A percentile compares a stretch with the other conserved stretches of the same genome.
Conservation (phyloP, 2,113 vertebrate species). For the Danionella cerebrum region DNA sequence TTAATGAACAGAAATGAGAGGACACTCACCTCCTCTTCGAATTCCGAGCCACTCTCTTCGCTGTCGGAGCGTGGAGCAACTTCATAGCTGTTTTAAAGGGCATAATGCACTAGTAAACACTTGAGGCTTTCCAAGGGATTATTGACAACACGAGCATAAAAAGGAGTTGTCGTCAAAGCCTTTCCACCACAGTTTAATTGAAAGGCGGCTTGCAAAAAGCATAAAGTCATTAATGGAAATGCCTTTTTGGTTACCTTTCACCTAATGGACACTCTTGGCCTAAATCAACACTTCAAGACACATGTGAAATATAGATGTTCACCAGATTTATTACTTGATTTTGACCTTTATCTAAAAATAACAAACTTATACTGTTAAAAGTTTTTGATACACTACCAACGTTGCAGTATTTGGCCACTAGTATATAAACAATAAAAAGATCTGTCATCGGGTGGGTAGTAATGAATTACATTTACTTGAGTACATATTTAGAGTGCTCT, state of each 20-base stretch:
- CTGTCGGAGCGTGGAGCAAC: slow-evolving; percentile 95
- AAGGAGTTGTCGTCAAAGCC: not conserved
- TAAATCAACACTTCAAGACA: not conserved
- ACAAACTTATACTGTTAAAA: too few relatives aligned
- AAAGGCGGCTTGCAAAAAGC: not conserved
- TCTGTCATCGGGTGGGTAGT: too few relatives aligned
- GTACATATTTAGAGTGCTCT: too few relatives aligned
- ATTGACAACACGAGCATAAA: slow-evolving; percentile 1
- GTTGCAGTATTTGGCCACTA: too few relatives aligned
- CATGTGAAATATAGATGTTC: too few relatives aligned
- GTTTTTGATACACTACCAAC: too few relatives aligned
- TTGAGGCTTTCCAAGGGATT: not conserved
- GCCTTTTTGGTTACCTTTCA: not conserved
- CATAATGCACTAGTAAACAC: slow-evolving; percentile 4
- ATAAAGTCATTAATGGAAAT: not conserved
- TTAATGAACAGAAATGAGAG: slow-evolving; percentile 1
- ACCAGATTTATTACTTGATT: too few relatives aligned
- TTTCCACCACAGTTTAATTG: not conserved
- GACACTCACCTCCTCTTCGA: slow-evolving; percentile 86
- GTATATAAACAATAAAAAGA: too few relatives aligned
- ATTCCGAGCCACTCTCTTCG: slow-evolving; percentile 92
- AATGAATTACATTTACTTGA: too few relatives aligned
- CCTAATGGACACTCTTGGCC: not conserved
- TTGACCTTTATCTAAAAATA: too few relatives aligned
- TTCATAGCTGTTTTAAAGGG: slow-evolving; percentile 75